These are phyloP conservation scores for Linepithema humile DNA, from an alignment of 1,140 invertebrate genomes.

Conservation along the genomic window DNA sequence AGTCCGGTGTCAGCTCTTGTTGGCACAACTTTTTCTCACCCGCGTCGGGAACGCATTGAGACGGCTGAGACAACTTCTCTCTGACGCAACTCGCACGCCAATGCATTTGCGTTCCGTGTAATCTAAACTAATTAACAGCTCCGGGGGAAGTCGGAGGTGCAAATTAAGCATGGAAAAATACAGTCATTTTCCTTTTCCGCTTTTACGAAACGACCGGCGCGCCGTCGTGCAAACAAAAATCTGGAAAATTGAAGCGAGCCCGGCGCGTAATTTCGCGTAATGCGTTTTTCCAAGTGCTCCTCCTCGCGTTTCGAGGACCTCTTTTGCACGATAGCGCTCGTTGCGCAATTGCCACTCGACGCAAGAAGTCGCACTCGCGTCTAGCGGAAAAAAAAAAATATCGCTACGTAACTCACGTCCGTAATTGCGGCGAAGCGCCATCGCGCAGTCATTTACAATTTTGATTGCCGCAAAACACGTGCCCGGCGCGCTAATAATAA, in stretches of 20 bases:
- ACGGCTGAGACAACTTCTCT: not conserved
- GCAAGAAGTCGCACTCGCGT: constrained; percentile 10
- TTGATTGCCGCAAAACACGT: constrained; percentile 28
- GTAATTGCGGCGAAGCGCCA: constrained; percentile 17
- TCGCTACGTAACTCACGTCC: constrained; percentile 9
- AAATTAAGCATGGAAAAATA: not conserved
- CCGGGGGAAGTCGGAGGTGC: not conserved
- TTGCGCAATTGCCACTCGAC: constrained; percentile 23
- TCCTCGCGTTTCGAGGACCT: not conserved
- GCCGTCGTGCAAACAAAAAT: not conserved
- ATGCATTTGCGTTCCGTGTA: constrained; percentile 21
- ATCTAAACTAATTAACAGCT: constrained; percentile 18
- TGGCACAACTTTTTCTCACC: constrained; percentile 2
- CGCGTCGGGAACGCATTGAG: not conserved
- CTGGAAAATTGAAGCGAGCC: not conserved
- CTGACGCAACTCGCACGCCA: not conserved
- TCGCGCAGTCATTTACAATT: constrained; percentile 39
- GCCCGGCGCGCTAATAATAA: constrained; percentile 2
- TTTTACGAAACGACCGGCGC: not conserved
- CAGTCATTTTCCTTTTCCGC: not conserved
- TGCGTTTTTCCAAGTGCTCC: not conserved
- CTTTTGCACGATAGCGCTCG: not conserved
- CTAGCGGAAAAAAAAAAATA: constrained; percentile 28
- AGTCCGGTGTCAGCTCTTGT: not conserved
- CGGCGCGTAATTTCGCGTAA: not conserved